Evolutionary conservation across 2,888 invertebrate genomes (phyloP).

Genomic region (Euclidia mi): DNA sequence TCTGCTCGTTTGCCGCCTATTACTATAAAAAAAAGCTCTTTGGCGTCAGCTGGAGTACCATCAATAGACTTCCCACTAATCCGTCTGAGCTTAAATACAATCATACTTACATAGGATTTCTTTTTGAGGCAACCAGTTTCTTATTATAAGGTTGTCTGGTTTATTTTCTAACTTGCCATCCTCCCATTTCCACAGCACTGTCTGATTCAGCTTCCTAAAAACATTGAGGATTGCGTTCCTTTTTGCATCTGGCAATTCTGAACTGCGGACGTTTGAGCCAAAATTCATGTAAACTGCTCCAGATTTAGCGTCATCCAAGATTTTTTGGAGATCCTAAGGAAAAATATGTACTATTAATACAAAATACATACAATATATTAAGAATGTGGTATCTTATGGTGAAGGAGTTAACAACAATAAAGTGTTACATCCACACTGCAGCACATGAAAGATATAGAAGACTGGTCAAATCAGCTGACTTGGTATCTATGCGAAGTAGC

Average conservation of each 20-base stretch:
- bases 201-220: slow-evolving; percentile 90
- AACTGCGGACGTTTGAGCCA: slow-evolving; percentile 89
- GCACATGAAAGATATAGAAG: no score
- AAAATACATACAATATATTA: no score
- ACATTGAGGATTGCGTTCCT: slow-evolving; percentile 87
- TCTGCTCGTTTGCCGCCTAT: no score
- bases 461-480: no score
- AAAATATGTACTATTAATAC: slow-evolving; percentile 12
- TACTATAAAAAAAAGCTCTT: no score
- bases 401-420: no score
- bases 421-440: no score
- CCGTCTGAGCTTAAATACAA: neutral
- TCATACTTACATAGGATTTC: slow-evolving; percentile 89
- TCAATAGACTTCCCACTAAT: no score
- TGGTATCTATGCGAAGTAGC: no score
- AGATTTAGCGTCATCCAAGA: slow-evolving; percentile 85
- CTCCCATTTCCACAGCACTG: slow-evolving; percentile 93
- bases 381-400: no score
- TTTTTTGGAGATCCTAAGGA: slow-evolving; percentile 84
- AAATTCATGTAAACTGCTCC: slow-evolving; percentile 91
- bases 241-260: slow-evolving; percentile 86
- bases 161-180: slow-evolving; percentile 86
- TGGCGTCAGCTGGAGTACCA: no score
- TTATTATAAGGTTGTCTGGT: slow-evolving; percentile 88
- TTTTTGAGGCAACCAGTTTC: slow-evolving; percentile 93